phyloP scores from a whole-genome alignment of 2,888 invertebrate species.

The Rugalucina vietnamica region DNA sequence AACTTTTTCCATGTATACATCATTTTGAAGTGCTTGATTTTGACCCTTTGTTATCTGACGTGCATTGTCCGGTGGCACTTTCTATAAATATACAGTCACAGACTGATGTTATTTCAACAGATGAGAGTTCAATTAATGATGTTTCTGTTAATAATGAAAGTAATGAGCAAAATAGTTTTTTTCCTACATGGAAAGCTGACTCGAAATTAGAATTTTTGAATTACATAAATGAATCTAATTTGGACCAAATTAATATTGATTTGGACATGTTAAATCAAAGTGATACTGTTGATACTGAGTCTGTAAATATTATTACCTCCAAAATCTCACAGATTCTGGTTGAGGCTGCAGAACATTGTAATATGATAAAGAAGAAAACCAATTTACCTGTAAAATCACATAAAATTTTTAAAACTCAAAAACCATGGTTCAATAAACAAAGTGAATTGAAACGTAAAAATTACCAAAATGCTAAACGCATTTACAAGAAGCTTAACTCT shows the following conservation, averaged over 20 bases:
- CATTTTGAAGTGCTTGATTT: not conserved
- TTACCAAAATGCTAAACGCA: not conserved
- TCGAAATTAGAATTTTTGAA: not conserved
- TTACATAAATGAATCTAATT: not conserved
- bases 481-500: not conserved
- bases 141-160: not conserved
- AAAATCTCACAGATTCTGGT: not conserved
- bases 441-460: not conserved
- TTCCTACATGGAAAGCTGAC: slow-evolving; percentile 8
- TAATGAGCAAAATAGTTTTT: not conserved
- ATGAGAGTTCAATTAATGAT: not conserved
- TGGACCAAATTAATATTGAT: slow-evolving; percentile 1
- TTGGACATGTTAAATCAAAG: not conserved
- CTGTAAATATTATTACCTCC: not conserved
- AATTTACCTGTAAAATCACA: not conserved
- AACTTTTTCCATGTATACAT: slow-evolving; percentile 10
- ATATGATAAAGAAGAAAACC: not conserved
- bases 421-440: slow-evolving; percentile 9
- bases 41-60: not conserved
- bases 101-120: not conserved
- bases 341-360: not conserved
- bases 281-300: not conserved
- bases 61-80: slow-evolving; percentile 6
- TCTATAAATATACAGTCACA: not conserved
- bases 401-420: not conserved